Evolutionary conservation across 1,140 invertebrate genomes (phyloP).

Genomic region (Drosophila truncata): DNA sequence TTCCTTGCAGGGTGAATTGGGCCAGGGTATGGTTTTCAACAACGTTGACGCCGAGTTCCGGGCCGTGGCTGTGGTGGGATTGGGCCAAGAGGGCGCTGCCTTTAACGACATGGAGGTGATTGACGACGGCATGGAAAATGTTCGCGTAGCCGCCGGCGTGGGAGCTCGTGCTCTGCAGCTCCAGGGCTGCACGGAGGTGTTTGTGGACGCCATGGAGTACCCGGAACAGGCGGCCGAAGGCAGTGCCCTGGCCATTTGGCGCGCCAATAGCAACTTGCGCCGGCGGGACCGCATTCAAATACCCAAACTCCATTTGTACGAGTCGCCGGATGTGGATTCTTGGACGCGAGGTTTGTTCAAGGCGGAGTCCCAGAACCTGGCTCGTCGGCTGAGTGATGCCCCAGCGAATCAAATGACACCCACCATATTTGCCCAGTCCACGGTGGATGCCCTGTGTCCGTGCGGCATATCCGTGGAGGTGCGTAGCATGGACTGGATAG

Average conservation of each 20-base stretch:
- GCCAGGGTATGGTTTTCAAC: slow-evolving; percentile 87
- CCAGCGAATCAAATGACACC: slow-evolving; percentile 96
- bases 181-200: slow-evolving; percentile 87
- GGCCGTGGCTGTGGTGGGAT: slow-evolving; percentile 89
- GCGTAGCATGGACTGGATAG: slow-evolving; percentile 87
- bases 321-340: slow-evolving; percentile 86
- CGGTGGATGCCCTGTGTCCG: slow-evolving; percentile 86
- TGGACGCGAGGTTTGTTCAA: slow-evolving; percentile 91
- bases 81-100: slow-evolving; percentile 88
- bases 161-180: slow-evolving; percentile 87
- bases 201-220: slow-evolving; percentile 90
- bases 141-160: slow-evolving; percentile 86
- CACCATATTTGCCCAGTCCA: slow-evolving; percentile 90
- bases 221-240: slow-evolving; percentile 92
- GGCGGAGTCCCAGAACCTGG: slow-evolving; percentile 94
- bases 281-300: slow-evolving; percentile 86
- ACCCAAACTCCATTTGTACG: slow-evolving; percentile 86
- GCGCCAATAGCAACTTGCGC: slow-evolving; percentile 89
- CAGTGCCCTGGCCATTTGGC: slow-evolving; percentile 88
- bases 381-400: slow-evolving; percentile 91
- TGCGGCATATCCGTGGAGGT: slow-evolving; percentile 89
- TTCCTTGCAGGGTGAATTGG: slow-evolving; percentile 84
- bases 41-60: slow-evolving; percentile 88
- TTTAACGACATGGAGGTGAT: slow-evolving; percentile 89
- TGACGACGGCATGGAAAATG: slow-evolving; percentile 88